Evolutionary conservation across 2,797 vertebrate genomes (phyloP), one percentile per base, ranked within the genome.

Genomic region (Amphiprion clarkii): DNA sequence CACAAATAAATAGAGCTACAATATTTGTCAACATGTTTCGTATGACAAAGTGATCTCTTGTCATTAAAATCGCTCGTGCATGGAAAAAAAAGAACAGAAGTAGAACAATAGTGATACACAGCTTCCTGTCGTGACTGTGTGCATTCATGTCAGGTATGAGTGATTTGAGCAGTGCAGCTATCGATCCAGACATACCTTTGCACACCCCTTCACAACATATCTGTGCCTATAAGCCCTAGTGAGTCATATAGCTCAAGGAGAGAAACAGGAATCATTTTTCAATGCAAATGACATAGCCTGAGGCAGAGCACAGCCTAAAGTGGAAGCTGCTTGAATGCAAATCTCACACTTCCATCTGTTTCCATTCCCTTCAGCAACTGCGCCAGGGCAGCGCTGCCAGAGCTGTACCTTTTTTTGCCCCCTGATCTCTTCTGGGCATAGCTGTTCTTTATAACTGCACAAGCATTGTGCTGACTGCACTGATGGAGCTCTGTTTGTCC

Each of bases 231-330:
- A 74, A 91, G 82, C 61, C 74, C 68, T 2, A 46, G 89, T 86
- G 85, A 91, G 83, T 89, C 87, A 68, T 83, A 81, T n/a, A 81
- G 84, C 83, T 92, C 79, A 82, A 81, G 66, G 83, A 86, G 81
- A 89, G 77, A 59, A 78, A 68, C 65, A 74, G 78, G 82, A 90
- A 90, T 86, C 77, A 79, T 88, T 87, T 88, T 78, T 87, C 87
- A 89, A 91, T 90, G 90, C 87, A 93, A 92, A 94, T 89, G 81
- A 87, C 87, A 79, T 10, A 55, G 87, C 89, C 84, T 11, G 58
- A 74, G 82, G 91, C 82, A 76, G 31, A 79, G 71, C 72, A 58
- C 79, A 78, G 79, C 81, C 84, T 55, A 68, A 76, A 84, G 85
- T 53, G 12, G 70, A 68, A 69, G 86, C 87, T 59, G 75, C 67